Evolutionary conservation across 2,888 invertebrate species (phyloP).

Genomic region (Dynastes grantii): DNA sequence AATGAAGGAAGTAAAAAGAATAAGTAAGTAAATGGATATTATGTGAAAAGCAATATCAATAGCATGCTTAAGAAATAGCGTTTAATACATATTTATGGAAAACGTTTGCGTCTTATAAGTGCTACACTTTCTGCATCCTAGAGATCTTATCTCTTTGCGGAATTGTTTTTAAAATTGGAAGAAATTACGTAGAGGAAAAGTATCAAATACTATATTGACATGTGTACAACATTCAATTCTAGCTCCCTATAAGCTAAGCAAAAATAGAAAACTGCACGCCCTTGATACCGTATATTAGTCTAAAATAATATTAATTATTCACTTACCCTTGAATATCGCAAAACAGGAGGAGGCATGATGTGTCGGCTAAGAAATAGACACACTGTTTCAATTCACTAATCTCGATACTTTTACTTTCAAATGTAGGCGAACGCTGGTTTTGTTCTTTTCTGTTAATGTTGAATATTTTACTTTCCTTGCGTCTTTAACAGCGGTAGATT

Average conservation of each 20-base stretch:
- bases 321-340: conserved; percentile 49
- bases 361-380: conserved; percentile 44
- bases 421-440: conserved; percentile 67
- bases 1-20: too few species aligned
- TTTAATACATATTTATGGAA: too few species aligned
- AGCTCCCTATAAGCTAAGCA: neutral
- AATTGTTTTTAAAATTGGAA: too few species aligned
- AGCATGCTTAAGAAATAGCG: too few species aligned
- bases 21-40: too few species aligned
- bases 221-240: neutral
- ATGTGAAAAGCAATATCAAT: too few species aligned
- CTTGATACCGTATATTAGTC: conserved; percentile 16
- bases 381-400: conserved; percentile 47
- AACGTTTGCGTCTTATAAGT: too few species aligned
- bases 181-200: too few species aligned
- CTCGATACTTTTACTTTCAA: conserved; percentile 68
- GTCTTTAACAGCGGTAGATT: conserved; percentile 58
- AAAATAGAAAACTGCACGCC: conserved; percentile 6
- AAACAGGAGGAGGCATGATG: conserved; percentile 44
- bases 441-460: conserved; percentile 65
- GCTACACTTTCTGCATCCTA: too few species aligned
- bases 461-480: conserved; percentile 63
- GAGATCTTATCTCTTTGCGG: too few species aligned
- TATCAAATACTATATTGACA: too few species aligned
- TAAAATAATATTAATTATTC: conserved; percentile 31